Evolutionary conservation across 2,113 vertebrate species (phyloP).

Genomic region (Cynoglossus semilaevis): DNA sequence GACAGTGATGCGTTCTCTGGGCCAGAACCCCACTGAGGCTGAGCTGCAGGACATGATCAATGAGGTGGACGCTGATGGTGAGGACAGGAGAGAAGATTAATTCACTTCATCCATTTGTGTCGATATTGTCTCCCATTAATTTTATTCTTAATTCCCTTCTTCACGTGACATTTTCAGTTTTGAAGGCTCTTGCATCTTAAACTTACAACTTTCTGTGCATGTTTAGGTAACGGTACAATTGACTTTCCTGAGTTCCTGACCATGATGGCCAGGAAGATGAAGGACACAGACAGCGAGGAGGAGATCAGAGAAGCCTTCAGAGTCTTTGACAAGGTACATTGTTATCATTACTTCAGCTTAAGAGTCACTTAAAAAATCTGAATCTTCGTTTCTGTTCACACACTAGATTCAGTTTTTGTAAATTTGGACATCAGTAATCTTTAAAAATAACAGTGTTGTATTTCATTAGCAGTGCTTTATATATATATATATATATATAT

Average conservation of each 20-base stretch:
- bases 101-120: background rate
- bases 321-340: conserved; percentile 86
- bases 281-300: conserved; percentile 91
- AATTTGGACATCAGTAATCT: no score
- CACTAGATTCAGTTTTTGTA: no score
- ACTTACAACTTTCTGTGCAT: background rate
- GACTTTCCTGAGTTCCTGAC: conserved; percentile 91
- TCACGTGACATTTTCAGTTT: no score
- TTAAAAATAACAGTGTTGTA: no score
- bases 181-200: no score
- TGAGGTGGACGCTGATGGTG: conserved; percentile 90
- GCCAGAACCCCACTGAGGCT: conserved; percentile 89
- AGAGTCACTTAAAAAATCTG: no score
- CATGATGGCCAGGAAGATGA: conserved; percentile 95
- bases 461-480: no score
- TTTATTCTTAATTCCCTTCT: no score
- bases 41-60: conserved; percentile 95
- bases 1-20: conserved; percentile 89
- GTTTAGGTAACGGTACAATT: conserved; percentile 86
- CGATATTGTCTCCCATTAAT: no score
- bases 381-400: no score
- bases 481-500: no score
- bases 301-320: conserved; percentile 90
- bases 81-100: conserved; percentile 31
- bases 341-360: background rate